Evolutionary conservation across 2,113 vertebrate species (phyloP).

Genomic region (Opisthocomus hoazin): DNA sequence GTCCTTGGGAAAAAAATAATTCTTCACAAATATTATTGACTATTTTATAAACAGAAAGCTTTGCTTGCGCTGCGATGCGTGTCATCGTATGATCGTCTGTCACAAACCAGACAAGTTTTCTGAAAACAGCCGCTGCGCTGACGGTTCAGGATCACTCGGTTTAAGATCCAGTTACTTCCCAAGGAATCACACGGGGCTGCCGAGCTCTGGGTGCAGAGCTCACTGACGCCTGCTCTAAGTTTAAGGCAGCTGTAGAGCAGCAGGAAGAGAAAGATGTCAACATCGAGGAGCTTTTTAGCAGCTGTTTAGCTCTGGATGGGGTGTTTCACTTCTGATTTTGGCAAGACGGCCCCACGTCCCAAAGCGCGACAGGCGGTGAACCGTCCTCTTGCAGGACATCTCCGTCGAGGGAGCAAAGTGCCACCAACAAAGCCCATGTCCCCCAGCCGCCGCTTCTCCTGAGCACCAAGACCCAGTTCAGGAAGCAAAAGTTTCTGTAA

Average conservation of each 20-base stretch:
- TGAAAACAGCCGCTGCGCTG: neutral
- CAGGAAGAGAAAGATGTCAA: neutral
- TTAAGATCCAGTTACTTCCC: neutral
- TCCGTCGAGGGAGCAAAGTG: neutral
- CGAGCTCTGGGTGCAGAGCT: neutral
- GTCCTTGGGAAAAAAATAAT: slow-evolving; percentile 46
- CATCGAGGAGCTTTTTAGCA: neutral
- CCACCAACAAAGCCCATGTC: rapidly evolving
- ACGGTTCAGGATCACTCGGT: neutral
- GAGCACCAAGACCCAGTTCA: neutral
- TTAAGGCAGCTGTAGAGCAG: neutral
- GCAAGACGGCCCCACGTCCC: rapidly evolving
- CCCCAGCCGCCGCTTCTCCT: neutral
- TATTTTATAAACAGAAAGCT: neutral
- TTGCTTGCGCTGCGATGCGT: neutral
- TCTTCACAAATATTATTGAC: neutral
- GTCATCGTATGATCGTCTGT: neutral
- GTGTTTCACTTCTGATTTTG: neutral
- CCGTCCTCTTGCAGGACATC: neutral
- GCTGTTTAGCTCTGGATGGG: neutral
- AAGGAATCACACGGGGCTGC: neutral
- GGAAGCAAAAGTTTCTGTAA: neutral
- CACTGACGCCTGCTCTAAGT: rapidly evolving
- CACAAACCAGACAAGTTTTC: neutral
- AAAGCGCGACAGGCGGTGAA: rapidly evolving